Percentiles rank a stretch among this genome's conserved stretches.
These are phyloP conservation scores for Digitonthophagus gazella DNA, from an alignment of 2,888 invertebrate genomes.

Conservation along the genomic window DNA sequence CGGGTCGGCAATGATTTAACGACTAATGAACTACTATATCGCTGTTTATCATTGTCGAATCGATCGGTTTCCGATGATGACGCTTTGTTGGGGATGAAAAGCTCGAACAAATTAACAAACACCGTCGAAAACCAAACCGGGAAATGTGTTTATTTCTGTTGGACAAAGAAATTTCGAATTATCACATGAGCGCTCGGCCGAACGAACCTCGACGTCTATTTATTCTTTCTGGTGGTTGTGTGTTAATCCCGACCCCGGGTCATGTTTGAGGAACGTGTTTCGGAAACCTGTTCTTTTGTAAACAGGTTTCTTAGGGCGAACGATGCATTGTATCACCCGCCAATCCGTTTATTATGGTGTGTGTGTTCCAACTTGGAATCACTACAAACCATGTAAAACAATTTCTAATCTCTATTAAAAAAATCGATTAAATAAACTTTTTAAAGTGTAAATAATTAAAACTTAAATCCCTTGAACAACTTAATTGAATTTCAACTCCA, in stretches of 20 bases:
- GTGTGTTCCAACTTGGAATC: not conserved
- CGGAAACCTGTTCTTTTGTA: not conserved
- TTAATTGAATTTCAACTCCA: no score
- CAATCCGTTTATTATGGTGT: not conserved
- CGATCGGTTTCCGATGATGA: not conserved
- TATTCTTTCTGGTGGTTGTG: not conserved
- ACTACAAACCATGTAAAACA: not conserved
- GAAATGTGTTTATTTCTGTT: not conserved
- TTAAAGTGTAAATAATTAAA: not conserved
- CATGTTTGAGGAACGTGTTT: not conserved
- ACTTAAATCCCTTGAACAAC: not conserved
- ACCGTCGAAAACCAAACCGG: not conserved
- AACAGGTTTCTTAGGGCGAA: not conserved
- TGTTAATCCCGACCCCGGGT: not conserved
- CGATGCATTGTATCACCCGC: not conserved
- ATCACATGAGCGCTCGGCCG: not conserved
- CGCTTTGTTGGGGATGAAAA: not conserved
- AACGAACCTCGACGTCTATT: not conserved
- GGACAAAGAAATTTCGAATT: not conserved
- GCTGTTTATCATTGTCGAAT: slow-evolving; percentile 11
- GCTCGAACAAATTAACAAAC: not conserved
- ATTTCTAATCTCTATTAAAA: not conserved
- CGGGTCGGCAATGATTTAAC: slow-evolving; percentile 5
- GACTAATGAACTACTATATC: slow-evolving; percentile 13
- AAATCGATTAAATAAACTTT: not conserved